phyloP scores from a whole-genome alignment of 2,797 vertebrate species.

The Sphenopsis melanotis region DNA sequence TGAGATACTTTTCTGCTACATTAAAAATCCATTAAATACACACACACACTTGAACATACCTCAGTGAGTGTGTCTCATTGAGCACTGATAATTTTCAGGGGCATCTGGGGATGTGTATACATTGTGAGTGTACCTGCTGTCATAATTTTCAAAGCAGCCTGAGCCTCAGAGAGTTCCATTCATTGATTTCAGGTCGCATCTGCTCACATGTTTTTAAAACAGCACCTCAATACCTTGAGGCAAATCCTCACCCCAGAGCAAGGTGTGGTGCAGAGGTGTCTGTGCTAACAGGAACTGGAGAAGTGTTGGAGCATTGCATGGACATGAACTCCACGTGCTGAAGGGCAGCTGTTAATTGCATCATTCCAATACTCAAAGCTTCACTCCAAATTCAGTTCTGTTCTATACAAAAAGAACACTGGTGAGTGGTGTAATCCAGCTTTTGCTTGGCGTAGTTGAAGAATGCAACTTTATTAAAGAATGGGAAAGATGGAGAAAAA shows the following conservation, averaged over 20 bases:
- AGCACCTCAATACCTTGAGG: neutral
- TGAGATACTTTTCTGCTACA: neutral
- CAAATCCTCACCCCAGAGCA: rapidly evolving
- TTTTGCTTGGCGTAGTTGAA: neutral
- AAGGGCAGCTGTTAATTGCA: neutral
- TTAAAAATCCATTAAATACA: neutral
- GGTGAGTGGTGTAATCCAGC: neutral
- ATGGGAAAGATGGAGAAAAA: neutral
- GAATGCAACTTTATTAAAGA: neutral
- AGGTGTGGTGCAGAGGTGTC: neutral
- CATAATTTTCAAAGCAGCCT: neutral
- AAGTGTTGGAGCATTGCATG: rapidly evolving
- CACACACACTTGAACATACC: rapidly evolving
- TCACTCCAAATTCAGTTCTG: neutral
- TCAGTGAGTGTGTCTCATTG: neutral
- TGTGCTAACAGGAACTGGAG: neutral
- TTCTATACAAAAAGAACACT: neutral
- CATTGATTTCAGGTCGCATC: neutral
- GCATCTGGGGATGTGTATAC: rapidly evolving
- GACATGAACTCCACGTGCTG: neutral
- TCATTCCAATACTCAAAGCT: neutral
- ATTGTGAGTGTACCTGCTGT: neutral
- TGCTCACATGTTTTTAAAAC: rapidly evolving
- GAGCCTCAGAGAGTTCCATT: neutral
- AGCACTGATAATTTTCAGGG: neutral